Conservation (phyloP, 1,140 invertebrate species). For the Dendrolimus kikuchii region DNA sequence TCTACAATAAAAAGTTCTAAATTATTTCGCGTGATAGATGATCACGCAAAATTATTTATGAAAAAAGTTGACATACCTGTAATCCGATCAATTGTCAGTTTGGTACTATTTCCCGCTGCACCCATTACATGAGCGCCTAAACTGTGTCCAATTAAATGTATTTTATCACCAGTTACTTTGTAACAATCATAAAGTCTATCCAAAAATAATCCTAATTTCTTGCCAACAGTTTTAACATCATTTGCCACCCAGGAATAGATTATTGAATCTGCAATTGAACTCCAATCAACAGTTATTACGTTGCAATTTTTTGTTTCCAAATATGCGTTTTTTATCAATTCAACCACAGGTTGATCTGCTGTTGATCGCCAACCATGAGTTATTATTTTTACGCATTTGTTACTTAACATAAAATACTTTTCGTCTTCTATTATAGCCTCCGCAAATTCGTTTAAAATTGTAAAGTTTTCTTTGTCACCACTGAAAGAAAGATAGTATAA, state of each 20-base stretch:
- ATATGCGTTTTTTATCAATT: constrained; percentile 21
- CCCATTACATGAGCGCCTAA: constrained; percentile 89
- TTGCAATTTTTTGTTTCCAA: constrained; percentile 17
- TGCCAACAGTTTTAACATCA: constrained; percentile 72
- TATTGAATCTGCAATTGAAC: constrained; percentile 70
- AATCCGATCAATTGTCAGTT: constrained; percentile 71
- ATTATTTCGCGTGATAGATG: not conserved
- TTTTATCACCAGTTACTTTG: constrained; percentile 63
- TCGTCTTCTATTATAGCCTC: not conserved
- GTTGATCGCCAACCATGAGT: constrained; percentile 33
- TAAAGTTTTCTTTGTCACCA: constrained; percentile 10
- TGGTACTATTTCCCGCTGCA: constrained; percentile 76
- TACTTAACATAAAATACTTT: constrained; percentile 1
- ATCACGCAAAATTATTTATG: not conserved
- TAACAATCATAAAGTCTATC: constrained; percentile 70
- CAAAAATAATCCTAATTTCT: constrained; percentile 73
- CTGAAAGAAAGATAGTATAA: not conserved
- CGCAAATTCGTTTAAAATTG: constrained; percentile 12
- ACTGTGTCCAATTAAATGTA: constrained; percentile 83
- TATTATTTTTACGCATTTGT: constrained; percentile 19
- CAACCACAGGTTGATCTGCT: constrained; percentile 12
- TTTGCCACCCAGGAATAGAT: constrained; percentile 75
- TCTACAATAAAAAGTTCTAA: too few relatives aligned
- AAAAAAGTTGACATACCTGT: constrained; percentile 50
- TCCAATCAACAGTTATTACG: constrained; percentile 75